Evolutionary conservation across 2,888 invertebrate genomes (phyloP).

Genomic region (Standfussiana lucernea): DNA sequence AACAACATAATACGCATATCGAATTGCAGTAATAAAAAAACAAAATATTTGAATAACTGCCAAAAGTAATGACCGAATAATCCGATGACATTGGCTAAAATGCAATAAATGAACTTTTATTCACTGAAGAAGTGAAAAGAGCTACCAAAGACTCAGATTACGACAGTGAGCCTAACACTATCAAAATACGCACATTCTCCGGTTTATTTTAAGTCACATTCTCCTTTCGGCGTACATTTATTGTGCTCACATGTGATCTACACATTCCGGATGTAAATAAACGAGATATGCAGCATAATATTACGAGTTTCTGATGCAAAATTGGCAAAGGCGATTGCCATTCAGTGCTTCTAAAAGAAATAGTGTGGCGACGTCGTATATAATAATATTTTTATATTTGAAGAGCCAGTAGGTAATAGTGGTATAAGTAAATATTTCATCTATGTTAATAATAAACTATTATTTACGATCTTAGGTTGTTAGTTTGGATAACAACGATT

Average conservation of each 20-base stretch:
- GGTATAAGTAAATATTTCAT: background rate
- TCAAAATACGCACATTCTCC: constrained; percentile 31
- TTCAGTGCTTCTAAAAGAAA: background rate
- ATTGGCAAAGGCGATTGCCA: constrained; percentile 12
- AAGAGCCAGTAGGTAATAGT: constrained; percentile 15
- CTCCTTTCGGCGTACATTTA: constrained; percentile 12
- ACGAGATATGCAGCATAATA: constrained; percentile 1
- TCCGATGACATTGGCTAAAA: background rate
- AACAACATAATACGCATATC: background rate
- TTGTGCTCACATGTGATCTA: constrained; percentile 30
- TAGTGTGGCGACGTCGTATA: background rate
- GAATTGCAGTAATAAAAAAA: constrained; percentile 7
- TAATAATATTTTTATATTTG: too few species aligned
- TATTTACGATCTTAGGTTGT: background rate
- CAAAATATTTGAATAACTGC: constrained; percentile 33
- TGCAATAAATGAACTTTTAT: constrained; percentile 21
- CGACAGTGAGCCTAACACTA: constrained; percentile 13
- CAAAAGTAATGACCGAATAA: constrained; percentile 20
- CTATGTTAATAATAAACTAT: background rate
- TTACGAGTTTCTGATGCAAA: background rate
- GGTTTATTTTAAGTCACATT: constrained; percentile 53
- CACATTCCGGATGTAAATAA: constrained; percentile 28
- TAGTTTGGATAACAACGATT: background rate
- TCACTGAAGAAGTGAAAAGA: background rate
- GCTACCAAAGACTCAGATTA: constrained; percentile 27